A percentile compares a stretch with the other conserved stretches of the same genome.
phyloP scores from a whole-genome alignment of 2,888 invertebrate species.

The Protophormia terraenovae region DNA sequence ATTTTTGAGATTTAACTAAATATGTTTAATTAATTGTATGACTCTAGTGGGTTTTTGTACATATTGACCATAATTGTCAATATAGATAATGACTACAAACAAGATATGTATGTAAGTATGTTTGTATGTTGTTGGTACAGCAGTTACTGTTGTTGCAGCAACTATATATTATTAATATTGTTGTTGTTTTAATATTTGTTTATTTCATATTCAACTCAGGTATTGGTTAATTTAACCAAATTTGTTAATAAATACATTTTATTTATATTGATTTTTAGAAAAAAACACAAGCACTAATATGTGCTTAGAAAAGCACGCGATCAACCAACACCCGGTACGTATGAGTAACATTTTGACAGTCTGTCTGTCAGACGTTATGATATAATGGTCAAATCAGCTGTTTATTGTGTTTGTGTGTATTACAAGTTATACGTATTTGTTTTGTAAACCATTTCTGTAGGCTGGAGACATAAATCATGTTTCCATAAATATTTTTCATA shows the following conservation, averaged over 20 bases:
- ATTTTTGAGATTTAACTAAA: slow-evolving; percentile 70
- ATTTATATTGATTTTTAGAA: slow-evolving; percentile 14
- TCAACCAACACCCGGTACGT: slow-evolving; percentile 58
- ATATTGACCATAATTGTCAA: slow-evolving; percentile 68
- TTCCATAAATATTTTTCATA: slow-evolving; percentile 70
- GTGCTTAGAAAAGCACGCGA: slow-evolving; percentile 53
- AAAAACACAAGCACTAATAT: neutral
- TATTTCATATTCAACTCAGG: slow-evolving; percentile 62
- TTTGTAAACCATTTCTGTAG: slow-evolving; percentile 61
- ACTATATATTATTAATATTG: neutral
- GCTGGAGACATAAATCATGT: slow-evolving; percentile 69
- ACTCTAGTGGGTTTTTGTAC: slow-evolving; percentile 68
- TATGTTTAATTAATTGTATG: slow-evolving; percentile 76
- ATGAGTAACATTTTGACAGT: slow-evolving; percentile 61
- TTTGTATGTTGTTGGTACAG: slow-evolving; percentile 11
- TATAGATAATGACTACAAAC: slow-evolving; percentile 66
- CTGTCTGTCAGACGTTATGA: too few species aligned
- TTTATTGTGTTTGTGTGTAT: neutral
- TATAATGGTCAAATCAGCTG: neutral
- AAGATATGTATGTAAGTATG: too few species aligned
- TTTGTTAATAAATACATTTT: slow-evolving; percentile 58
- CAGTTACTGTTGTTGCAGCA: neutral
- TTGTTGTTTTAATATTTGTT: slow-evolving; percentile 55
- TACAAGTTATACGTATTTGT: slow-evolving; percentile 35
- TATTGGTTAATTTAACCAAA: slow-evolving; percentile 67